phyloP scores from a whole-genome alignment of 2,113 vertebrate species.

The cat (Felis catus) region F.catus_Fca126_mat1.0 CM031428.1:13332501-13333000 shows the following conservation, averaged over 20 bases:
- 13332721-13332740: neutral
- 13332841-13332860: neutral
- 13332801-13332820: constrained; percentile 56
- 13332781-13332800: neutral
- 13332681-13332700: neutral
- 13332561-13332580: no score
- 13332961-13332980: neutral
- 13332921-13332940: neutral
- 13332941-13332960: neutral
- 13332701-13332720: neutral
- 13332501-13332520: no score
- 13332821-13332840: constrained; percentile 28
- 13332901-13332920: neutral
- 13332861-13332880: constrained; percentile 63
- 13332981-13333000: neutral
- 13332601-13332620: neutral
- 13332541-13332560: no score
- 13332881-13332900: neutral
- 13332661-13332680: neutral
- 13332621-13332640: neutral
- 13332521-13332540: no score
- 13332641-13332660: neutral
- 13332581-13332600: no score
- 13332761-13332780: neutral
- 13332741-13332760: neutral